Evolutionary conservation across 1,140 invertebrate genomes (phyloP).

Genomic region (Aphis gossypii): DNA sequence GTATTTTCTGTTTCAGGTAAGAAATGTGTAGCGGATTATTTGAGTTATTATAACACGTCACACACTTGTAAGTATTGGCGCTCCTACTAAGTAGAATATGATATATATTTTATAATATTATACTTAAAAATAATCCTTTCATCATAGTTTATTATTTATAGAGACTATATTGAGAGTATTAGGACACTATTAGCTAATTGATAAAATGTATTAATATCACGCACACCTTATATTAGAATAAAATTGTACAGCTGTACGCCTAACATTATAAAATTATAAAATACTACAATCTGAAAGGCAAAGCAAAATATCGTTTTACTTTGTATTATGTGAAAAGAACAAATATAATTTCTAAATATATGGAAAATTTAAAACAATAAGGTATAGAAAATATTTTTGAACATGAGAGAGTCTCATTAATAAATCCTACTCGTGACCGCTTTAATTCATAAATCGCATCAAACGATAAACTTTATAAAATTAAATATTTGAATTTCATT

Average conservation of each 20-base stretch:
- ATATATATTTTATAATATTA: too few species aligned
- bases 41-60: not conserved
- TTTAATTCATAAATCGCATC: not conserved
- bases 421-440: not conserved
- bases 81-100: not conserved
- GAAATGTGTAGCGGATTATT: not conserved
- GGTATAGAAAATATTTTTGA: not conserved
- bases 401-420: not conserved
- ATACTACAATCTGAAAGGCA: not conserved
- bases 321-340: not conserved
- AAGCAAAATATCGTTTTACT: not conserved
- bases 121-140: not conserved
- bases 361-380: not conserved
- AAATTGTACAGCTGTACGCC: not conserved
- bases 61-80: not conserved
- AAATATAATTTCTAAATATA: not conserved
- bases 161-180: too few species aligned
- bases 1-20: not conserved
- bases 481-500: not conserved
- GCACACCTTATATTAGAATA: not conserved
- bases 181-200: not conserved
- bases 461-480: conserved; percentile 12
- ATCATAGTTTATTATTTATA: not conserved
- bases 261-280: not conserved
- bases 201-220: not conserved